phyloP scores from a whole-genome alignment of 37 sponge, comb jelly and placozoan species.

The Haliclona indistincta region DNA sequence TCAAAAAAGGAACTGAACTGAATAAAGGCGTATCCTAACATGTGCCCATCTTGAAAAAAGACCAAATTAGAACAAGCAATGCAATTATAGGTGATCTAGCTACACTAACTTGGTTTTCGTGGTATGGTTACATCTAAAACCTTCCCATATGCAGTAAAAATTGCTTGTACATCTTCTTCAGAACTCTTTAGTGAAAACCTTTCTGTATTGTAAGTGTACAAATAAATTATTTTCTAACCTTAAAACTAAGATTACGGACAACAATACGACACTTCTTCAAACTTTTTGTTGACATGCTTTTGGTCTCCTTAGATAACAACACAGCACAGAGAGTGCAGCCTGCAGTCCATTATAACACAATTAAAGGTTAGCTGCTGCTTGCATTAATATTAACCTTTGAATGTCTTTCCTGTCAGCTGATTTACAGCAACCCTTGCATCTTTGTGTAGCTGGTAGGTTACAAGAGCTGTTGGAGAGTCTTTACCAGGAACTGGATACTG shows the following conservation, averaged over 20 bases:
- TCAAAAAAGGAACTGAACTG: slow-evolving; percentile 73
- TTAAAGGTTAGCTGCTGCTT: background rate
- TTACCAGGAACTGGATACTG: slow-evolving; percentile 39
- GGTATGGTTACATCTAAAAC: slow-evolving; percentile 73
- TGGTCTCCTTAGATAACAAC: slow-evolving; percentile 36
- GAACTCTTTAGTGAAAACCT: slow-evolving; percentile 1
- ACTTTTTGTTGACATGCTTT: too few species aligned
- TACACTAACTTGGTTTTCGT: slow-evolving; percentile 32
- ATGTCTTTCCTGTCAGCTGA: slow-evolving; percentile 42
- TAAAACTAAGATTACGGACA: slow-evolving; percentile 78
- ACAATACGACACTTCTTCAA: slow-evolving; percentile 75
- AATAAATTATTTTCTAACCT: slow-evolving; percentile 6
- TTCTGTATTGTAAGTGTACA: background rate
- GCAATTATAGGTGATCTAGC: background rate
- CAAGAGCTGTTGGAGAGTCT: slow-evolving; percentile 29
- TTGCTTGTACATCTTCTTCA: slow-evolving; percentile 52
- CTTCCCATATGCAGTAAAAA: slow-evolving; percentile 51
- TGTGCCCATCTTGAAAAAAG: slow-evolving; percentile 2
- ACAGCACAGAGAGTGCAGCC: background rate
- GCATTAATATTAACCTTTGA: slow-evolving; percentile 14
- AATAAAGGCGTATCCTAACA: slow-evolving; percentile 74
- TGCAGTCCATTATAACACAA: background rate
- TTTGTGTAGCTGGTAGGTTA: slow-evolving; percentile 44
- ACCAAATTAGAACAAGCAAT: background rate
- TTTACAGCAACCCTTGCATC: slow-evolving; percentile 43